Evolutionary conservation across 2,113 vertebrate genomes (phyloP), one percentile per base, ranked within the genome.

Genomic region (Stomatorhinus ivindoensis): DNA sequence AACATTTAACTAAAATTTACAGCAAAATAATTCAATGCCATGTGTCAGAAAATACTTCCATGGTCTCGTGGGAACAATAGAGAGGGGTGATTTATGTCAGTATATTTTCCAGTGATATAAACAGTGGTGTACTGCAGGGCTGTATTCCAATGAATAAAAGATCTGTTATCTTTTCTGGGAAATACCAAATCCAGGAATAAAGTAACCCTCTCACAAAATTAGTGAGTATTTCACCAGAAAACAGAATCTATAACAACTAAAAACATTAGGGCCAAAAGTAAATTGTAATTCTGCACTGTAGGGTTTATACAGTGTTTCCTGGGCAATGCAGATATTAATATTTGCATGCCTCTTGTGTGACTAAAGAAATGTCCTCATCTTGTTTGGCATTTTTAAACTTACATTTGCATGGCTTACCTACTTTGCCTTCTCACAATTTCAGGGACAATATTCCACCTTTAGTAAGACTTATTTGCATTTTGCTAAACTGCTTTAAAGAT

Each of bases 101-200:
- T n/a, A 15, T 80, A 46, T 88, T 31, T 58, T 42, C 51, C 39
- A 42, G 69, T 88, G n/a, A 51, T 11, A 84, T 61, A 84, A 84
- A 89, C 88, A 89, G 53, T 61, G 88, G 76, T 58, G 35, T 61
- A 47, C 24, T 15, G 35, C 21, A 89, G n/a, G 53, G 76, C 53
- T 58, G 50, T 89, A 53, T 84, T 35, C 50, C 80, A 46, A 47
- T 46, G 51, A 83, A 87, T 87, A 19, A 61, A 89, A 89, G 31
- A 89, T 80, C 47, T 21, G 51, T 83, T 51, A 89, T 61, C 51
- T 89, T 83, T 42, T 44, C 50, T 84, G 76, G 51, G 51, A 84
- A 89, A 89, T 39, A 65, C 88, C 80, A 61, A 24, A 31, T 85
- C 35, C 53, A 47, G 48, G 47, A 51, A 82, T 39, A 17, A 53